phyloP scores from a whole-genome alignment of 2,888 invertebrate genomes.

The Lithophane ornitopus region DNA sequence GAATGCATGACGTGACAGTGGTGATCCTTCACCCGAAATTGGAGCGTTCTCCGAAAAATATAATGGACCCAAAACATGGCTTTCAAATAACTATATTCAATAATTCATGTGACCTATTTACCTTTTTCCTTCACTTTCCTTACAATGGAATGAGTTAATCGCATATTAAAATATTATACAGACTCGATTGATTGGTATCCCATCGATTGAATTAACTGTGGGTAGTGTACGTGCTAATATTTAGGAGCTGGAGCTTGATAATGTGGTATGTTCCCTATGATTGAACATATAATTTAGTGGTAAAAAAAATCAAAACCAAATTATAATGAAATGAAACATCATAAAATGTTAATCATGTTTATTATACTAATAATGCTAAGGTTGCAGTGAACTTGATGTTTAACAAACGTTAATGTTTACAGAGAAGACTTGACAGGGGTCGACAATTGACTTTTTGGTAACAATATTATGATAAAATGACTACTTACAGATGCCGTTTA shows the following conservation, averaged over 20 bases:
- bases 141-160: not conserved
- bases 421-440: slow-evolving; percentile 73
- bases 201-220: not conserved
- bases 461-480: slow-evolving; percentile 76
- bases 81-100: slow-evolving; percentile 1
- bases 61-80: not conserved
- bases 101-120: slow-evolving; percentile 11
- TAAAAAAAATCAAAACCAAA: slow-evolving; percentile 2
- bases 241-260: not conserved
- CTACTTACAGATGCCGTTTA: slow-evolving; percentile 73
- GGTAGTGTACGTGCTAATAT: not conserved
- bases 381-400: slow-evolving; percentile 85
- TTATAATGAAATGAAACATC: slow-evolving; percentile 66
- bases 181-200: not conserved
- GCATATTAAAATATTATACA: not conserved
- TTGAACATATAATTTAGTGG: not conserved
- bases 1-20: slow-evolving; percentile 28
- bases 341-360: slow-evolving; percentile 85
- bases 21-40: slow-evolving; percentile 4
- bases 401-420: slow-evolving; percentile 73
- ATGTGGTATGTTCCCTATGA: not conserved
- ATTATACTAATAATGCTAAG: slow-evolving; percentile 86
- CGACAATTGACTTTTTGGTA: slow-evolving; percentile 86
- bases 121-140: not conserved
- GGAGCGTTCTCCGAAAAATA: not conserved